These are phyloP conservation scores for Epinotia brunnichana DNA, from an alignment of 2,888 invertebrate species.

Conservation along the genomic window DNA sequence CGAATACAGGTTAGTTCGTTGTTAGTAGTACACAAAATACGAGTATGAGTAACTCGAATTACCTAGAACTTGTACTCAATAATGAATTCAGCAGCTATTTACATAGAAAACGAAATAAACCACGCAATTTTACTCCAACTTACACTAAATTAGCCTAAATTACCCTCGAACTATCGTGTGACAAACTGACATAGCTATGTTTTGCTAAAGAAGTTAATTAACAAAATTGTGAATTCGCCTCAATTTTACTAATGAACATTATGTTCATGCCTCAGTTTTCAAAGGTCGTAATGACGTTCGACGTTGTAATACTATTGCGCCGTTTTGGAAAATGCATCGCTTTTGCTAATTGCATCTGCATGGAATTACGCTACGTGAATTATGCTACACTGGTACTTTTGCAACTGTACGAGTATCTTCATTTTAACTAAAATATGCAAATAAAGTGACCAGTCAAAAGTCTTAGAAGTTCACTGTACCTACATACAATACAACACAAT, in stretches of 20 bases:
- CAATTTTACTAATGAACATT: background rate
- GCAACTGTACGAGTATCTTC: too few relatives aligned
- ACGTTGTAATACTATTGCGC: background rate
- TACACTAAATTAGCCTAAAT: background rate
- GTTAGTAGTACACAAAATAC: too few relatives aligned
- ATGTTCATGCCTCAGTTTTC: too few relatives aligned
- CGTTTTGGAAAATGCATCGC: background rate
- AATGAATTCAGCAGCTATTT: background rate
- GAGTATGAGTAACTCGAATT: background rate
- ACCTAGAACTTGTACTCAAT: background rate
- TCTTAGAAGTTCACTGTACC: too few relatives aligned
- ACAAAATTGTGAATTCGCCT: conserved; percentile 4
- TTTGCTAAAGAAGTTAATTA: conserved; percentile 2
- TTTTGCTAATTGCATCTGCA: background rate
- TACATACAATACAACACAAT: too few relatives aligned
- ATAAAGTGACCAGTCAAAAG: too few relatives aligned
- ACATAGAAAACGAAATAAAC: background rate
- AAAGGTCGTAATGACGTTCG: background rate
- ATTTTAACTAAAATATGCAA: too few relatives aligned
- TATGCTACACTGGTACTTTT: too few relatives aligned
- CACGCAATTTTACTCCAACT: background rate
- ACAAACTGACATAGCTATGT: background rate
- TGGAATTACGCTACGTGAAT: too few relatives aligned
- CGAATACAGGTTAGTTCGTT: too few relatives aligned
- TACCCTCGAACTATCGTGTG: background rate